These are phyloP conservation scores for Drosophila sturtevanti DNA, from an alignment of 1,140 invertebrate species.

Conservation along the genomic window DNA sequence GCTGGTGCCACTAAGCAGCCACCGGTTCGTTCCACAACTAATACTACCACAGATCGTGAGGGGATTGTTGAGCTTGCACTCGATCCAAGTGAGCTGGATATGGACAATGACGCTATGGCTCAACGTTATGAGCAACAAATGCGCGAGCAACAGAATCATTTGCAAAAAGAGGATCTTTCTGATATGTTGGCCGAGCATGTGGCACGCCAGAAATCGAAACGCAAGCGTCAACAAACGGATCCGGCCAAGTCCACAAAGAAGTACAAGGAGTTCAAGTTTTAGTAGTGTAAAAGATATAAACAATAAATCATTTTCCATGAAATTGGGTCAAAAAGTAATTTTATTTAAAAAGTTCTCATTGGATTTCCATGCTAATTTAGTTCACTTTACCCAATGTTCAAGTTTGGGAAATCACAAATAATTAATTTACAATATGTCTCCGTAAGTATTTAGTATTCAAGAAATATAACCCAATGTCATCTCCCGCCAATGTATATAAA, in stretches of 20 bases:
- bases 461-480: too few relatives aligned
- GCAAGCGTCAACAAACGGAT: slow-evolving; percentile 95
- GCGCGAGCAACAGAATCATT: slow-evolving; percentile 93
- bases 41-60: slow-evolving; percentile 83
- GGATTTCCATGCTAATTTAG: too few relatives aligned
- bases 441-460: too few relatives aligned
- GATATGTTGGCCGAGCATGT: slow-evolving; percentile 99
- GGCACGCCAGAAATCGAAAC: slow-evolving; percentile 96
- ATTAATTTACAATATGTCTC: too few relatives aligned
- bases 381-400: too few relatives aligned
- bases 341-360: not conserved
- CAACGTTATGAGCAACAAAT: slow-evolving; percentile 98
- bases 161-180: slow-evolving; percentile 97
- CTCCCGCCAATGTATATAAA: not conserved
- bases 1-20: slow-evolving; percentile 82
- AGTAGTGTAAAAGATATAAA: slow-evolving; percentile 28
- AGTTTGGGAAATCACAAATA: too few relatives aligned
- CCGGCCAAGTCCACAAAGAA: slow-evolving; percentile 96
- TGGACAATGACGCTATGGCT: slow-evolving; percentile 97
- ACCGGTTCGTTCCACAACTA: slow-evolving; percentile 60
- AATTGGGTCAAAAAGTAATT: not conserved
- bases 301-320: slow-evolving; percentile 34
- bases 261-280: slow-evolving; percentile 99
- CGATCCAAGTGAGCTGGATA: slow-evolving; percentile 98
- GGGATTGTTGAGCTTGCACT: slow-evolving; percentile 95